Base-by-base conservation (phyloP, 1,140 invertebrate genomes). In the Papilio aristodemus region DNA sequence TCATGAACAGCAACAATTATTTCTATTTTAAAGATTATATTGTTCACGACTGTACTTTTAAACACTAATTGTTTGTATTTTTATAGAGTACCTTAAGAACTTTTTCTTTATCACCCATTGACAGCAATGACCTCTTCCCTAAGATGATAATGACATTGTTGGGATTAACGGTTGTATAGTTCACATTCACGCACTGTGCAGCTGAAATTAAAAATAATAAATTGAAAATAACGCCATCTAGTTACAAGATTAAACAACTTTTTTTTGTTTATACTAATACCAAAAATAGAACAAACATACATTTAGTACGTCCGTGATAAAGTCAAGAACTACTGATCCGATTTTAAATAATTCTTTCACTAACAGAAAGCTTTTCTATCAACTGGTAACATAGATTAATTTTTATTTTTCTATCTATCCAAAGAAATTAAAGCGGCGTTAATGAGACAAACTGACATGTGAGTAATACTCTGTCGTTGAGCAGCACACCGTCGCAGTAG, bases 401-500 rank as follows among this genome's bases (percentile, higher is more conserved):
- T 39, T 32, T 22, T 22, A 17, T 17, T 4, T 54, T 8, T 54
- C 46, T 54, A 3, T 54, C 14, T 3, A 54, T 41, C 39, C 27
- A 2, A 32, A 3, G 27, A 32, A 32, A 6, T 6, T 6, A n/a
- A n/a, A n/a, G 27, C 6, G 27, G 27, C 27, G 27, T 3, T 32
- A 32, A 41, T 4, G 9, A 41, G 10, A 41, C 39, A 11, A 41
- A 74, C 79, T 75, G 77, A 90, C 87, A 80, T 59, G 87, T 90
- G 9, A 87, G 64, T 62, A 90, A 72, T 41, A 70, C 41, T 10
- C 37, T 74, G 9, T 80, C 68, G 4, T 79, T 78, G 6, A 89
- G 14, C 36, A 89, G 10, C 0, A 80, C 82, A 0, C 86, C 86
- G 54, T 90, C 85, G 22, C 88, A 90, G 59, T 74, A 79, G 17